A percentile compares a stretch with the other conserved stretches of the same genome.
These are phyloP conservation scores for Salvelinus sp. DNA, from an alignment of 2,113 vertebrate species.

Conservation along the genomic window DNA sequence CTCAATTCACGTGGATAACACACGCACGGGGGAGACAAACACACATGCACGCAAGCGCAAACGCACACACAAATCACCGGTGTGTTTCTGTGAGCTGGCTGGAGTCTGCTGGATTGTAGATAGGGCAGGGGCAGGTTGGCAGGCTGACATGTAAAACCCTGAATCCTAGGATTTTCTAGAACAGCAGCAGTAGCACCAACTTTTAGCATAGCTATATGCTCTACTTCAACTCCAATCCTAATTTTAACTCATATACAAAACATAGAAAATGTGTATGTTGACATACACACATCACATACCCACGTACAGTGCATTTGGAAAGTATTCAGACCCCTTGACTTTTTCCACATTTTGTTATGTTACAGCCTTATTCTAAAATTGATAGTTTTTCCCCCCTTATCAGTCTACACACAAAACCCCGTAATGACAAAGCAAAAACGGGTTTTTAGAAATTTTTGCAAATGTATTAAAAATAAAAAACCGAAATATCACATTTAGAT, in stretches of 20 bases:
- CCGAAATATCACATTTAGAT: too few species aligned
- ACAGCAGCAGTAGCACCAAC: neutral
- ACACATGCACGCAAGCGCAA: neutral
- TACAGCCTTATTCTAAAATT: too few species aligned
- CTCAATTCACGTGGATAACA: conserved; percentile 45
- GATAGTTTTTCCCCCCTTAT: too few species aligned
- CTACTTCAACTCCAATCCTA: neutral
- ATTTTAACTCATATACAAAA: neutral
- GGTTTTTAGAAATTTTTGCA: too few species aligned
- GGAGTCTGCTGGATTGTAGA: conserved; percentile 1
- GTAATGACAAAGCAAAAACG: too few species aligned
- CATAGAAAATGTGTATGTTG: neutral
- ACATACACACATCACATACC: too few species aligned
- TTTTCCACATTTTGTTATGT: too few species aligned
- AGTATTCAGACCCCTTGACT: too few species aligned
- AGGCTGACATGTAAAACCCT: conserved; percentile 14
- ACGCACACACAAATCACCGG: neutral
- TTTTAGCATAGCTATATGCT: neutral
- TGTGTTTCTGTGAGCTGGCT: neutral
- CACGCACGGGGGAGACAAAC: neutral
- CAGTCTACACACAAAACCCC: too few species aligned
- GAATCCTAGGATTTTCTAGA: neutral
- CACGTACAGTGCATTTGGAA: too few species aligned
- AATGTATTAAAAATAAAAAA: too few species aligned
- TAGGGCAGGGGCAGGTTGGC: conserved; percentile 28